Evolutionary conservation across 2,113 vertebrate genomes (phyloP), one percentile per base, ranked within the genome.

Genomic region (Sylvia atricapilla): DNA sequence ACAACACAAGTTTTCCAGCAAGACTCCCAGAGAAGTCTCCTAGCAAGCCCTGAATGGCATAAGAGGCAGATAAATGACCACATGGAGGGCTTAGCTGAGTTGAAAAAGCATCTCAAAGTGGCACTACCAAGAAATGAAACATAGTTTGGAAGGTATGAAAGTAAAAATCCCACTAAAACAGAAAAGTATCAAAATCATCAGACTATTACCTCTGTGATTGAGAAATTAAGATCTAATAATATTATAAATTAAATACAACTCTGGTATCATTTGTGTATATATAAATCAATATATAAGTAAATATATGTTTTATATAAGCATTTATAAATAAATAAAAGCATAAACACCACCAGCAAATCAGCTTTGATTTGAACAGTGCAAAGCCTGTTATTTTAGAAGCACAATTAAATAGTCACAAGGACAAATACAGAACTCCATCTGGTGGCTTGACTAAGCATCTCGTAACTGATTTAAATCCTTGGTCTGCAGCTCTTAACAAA

Each of bases 371-470:
- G 15, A 39, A 33, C 33, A 88, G 31, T 4, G 25, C 52, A 87
- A 77, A 72, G 24, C 19, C 67, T 41, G 15, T 89, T 62, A 77
- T n/a, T 90, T 87, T 17, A 47, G 22, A 52, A 75, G 55, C 33
- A 55, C 35, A 81, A 47, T 63, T 44, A 84, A 25, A 78, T 1
- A 74, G 60, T 41, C 5, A 0, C 33, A 59, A 50, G 13, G 64
- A 78, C n/a, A 89, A 85, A 88, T 27, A 56, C 33, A 84, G 68
- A 89, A 92, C 92, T 93, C 84, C 82, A 91, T 69, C 91, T 95
- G 50, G 52, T 89, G 93, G 93, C 23, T 64, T 91, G 27, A 82
- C 39, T 59, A 69, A 37, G 46, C 30, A 91, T 39, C 63, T 72
- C 23, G 2, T 22, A 11, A 30, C 33, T 46, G 33, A 18, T 84